Evolutionary conservation across 2,888 invertebrate species (phyloP).

Genomic region (Agrilus mali): DNA sequence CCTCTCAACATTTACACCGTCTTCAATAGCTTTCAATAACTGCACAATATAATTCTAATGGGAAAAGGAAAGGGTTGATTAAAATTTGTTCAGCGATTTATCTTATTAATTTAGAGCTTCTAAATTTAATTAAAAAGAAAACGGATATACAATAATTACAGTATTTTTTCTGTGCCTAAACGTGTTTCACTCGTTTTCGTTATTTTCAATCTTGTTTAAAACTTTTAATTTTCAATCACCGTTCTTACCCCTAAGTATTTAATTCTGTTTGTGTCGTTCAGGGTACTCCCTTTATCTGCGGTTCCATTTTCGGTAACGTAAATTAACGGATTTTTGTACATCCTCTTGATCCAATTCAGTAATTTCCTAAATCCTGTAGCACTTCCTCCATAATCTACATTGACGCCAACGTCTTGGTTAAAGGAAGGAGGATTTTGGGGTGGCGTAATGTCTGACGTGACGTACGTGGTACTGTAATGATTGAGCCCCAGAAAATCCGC

Average conservation of each 20-base stretch:
- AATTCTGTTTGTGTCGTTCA: conserved; percentile 34
- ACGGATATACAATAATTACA: too few species aligned
- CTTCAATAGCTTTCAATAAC: conserved; percentile 31
- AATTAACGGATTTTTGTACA: conserved; percentile 34
- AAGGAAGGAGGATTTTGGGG: conserved; percentile 21
- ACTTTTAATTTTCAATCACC: background rate
- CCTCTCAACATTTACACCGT: conserved; percentile 33
- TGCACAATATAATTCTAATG: conserved; percentile 24
- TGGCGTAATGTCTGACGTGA: background rate
- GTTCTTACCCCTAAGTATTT: conserved; percentile 17
- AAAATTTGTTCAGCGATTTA: background rate
- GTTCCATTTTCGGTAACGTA: conserved; percentile 42
- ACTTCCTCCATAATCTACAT: conserved; percentile 27
- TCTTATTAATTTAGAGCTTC: too few species aligned
- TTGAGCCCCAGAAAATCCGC: conserved; percentile 39
- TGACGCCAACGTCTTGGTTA: conserved; percentile 33
- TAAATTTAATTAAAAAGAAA: too few species aligned
- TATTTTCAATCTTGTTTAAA: too few species aligned
- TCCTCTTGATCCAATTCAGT: conserved; percentile 26
- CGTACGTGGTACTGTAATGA: conserved; percentile 30
- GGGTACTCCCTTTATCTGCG: conserved; percentile 31
- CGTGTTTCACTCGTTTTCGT: too few species aligned
- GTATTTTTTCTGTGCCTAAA: too few species aligned
- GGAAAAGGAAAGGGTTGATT: background rate
- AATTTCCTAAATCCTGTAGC: conserved; percentile 41